phyloP scores from a whole-genome alignment of 2,113 vertebrate genomes.

The Neogale vison region DNA sequence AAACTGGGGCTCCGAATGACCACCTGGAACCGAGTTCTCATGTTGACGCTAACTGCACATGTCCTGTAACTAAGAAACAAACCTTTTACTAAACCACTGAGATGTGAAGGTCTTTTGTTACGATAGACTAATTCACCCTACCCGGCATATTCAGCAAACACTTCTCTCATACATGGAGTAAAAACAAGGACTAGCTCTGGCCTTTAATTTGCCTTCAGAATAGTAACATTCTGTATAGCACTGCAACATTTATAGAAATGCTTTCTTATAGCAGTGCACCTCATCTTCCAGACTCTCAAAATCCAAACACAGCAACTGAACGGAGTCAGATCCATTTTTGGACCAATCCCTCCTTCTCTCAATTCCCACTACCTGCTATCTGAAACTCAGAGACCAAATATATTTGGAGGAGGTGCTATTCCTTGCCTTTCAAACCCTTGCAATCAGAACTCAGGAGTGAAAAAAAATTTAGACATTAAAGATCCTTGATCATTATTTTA shows the following conservation, averaged over 20 bases:
- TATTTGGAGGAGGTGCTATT: neutral
- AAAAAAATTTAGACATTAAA: constrained; percentile 14
- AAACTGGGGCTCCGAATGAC: neutral
- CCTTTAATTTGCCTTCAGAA: neutral
- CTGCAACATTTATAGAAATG: neutral
- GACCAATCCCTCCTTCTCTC: constrained; percentile 19
- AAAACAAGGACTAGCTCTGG: neutral
- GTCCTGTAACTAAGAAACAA: neutral
- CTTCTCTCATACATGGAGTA: neutral
- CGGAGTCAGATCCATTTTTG: neutral
- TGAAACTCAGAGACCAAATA: constrained; percentile 23
- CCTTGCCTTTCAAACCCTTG: constrained; percentile 6
- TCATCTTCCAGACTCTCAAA: neutral
- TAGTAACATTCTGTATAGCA: neutral
- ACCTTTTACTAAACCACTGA: neutral
- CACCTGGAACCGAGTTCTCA: neutral
- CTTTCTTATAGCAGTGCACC: neutral
- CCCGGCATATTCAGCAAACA: neutral
- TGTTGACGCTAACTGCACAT: neutral
- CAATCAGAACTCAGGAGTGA: neutral
- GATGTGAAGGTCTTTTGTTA: neutral
- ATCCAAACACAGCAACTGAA: neutral
- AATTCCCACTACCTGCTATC: neutral
- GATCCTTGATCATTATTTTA: neutral
- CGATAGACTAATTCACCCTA: neutral